phyloP scores from a whole-genome alignment of 2,888 invertebrate species.

The Geotrupes spiniger region DNA sequence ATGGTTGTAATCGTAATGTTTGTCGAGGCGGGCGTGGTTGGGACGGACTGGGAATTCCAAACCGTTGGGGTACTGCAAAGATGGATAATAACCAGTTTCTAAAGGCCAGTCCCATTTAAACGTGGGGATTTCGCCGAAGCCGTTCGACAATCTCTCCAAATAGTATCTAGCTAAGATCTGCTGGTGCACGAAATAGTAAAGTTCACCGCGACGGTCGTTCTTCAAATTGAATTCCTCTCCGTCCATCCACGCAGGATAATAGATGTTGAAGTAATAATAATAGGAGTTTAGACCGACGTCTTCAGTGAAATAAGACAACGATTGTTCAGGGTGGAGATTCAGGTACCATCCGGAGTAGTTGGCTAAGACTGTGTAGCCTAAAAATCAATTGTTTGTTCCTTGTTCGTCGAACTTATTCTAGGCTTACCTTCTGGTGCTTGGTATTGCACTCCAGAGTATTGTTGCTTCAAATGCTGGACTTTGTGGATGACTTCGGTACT shows the following conservation, averaged over 20 bases:
- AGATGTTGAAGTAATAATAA: slow-evolving; percentile 61
- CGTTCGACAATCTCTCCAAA: slow-evolving; percentile 65
- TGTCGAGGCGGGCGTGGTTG: slow-evolving; percentile 45
- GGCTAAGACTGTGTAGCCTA: slow-evolving; percentile 45
- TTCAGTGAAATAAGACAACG: slow-evolving; percentile 63
- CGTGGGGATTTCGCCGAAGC: slow-evolving; percentile 59
- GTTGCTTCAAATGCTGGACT: slow-evolving; percentile 62
- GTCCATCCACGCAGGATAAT: slow-evolving; percentile 63
- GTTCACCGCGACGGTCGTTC: slow-evolving; percentile 54
- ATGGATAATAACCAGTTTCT: slow-evolving; percentile 58
- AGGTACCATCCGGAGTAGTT: slow-evolving; percentile 52
- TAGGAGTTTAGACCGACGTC: slow-evolving; percentile 64
- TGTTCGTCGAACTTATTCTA: neutral
- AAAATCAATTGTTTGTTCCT: too few species aligned
- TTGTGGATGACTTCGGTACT: slow-evolving; percentile 65
- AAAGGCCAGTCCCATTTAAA: slow-evolving; percentile 55
- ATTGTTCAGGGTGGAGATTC: slow-evolving; percentile 56
- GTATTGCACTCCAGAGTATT: slow-evolving; percentile 44
- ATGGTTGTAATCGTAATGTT: slow-evolving; percentile 32
- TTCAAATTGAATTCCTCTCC: slow-evolving; percentile 41
- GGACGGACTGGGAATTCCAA: slow-evolving; percentile 59
- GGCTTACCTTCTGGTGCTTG: too few species aligned
- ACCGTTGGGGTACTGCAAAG: slow-evolving; percentile 61
- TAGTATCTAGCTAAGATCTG: slow-evolving; percentile 69
- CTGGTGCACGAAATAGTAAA: slow-evolving; percentile 64